phyloP scores from a whole-genome alignment of 2,113 vertebrate species.

The Mola mola region DNA sequence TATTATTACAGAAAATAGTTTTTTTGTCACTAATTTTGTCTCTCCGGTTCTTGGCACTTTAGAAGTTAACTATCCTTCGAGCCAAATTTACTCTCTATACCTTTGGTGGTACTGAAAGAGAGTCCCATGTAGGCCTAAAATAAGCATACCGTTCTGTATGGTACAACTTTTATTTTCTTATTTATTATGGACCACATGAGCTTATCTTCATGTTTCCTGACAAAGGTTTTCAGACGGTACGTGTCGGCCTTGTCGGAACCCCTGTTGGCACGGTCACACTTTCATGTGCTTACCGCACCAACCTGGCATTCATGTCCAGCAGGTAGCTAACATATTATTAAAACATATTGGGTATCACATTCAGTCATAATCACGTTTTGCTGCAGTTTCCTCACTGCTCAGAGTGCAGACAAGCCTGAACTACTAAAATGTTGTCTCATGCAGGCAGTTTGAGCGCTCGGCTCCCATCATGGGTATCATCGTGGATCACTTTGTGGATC shows the following conservation, averaged over 20 bases:
- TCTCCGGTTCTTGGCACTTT: no score
- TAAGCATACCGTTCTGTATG: no score
- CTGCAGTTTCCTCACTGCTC: neutral
- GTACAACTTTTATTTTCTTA: neutral
- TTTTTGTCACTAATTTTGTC: no score
- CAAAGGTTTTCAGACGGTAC: slow-evolving; percentile 97
- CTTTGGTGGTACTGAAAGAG: no score
- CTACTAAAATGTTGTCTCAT: slow-evolving; percentile 31
- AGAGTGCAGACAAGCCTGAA: neutral
- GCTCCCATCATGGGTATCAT: slow-evolving; percentile 99
- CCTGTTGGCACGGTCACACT: slow-evolving; percentile 95
- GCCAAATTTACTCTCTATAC: no score
- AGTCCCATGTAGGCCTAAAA: no score
- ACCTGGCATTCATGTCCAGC: slow-evolving; percentile 97
- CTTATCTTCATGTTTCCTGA: neutral
- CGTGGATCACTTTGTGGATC: slow-evolving; percentile 98
- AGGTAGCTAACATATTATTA: slow-evolving; percentile 80
- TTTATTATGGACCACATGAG: neutral
- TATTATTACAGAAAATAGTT: no score
- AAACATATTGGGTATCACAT: no score
- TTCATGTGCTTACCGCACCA: slow-evolving; percentile 97
- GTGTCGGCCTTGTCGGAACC: slow-evolving; percentile 94
- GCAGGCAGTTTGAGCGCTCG: slow-evolving; percentile 95
- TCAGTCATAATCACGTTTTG: no score
- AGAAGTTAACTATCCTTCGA: no score